Conservation (phyloP, 2,113 vertebrate species). For the Chaenocephalus aceratus region DNA sequence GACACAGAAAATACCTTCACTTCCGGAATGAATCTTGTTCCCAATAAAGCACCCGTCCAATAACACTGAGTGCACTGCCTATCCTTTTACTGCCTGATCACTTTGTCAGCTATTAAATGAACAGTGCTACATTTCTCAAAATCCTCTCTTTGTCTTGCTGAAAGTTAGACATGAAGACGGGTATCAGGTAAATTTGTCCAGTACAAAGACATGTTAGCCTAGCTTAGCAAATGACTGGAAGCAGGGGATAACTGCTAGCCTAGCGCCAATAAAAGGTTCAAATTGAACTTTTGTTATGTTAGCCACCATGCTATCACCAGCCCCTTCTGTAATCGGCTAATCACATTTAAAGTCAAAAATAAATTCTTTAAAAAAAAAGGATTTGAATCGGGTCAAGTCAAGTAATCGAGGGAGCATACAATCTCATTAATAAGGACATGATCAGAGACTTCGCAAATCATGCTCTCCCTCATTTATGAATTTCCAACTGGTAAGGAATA, state of each 20-base stretch:
- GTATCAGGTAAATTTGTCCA: not conserved
- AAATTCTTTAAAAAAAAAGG: not conserved
- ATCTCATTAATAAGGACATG: not conserved
- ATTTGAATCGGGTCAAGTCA: too few relatives aligned
- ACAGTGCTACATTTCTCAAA: slow-evolving; percentile 18
- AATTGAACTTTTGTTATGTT: too few relatives aligned
- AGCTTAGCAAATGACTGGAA: not conserved
- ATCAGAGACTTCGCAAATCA: not conserved
- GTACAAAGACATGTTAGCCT: not conserved
- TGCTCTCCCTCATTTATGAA: not conserved
- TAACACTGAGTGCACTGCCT: slow-evolving; percentile 62
- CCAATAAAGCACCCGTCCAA: slow-evolving; percentile 55
- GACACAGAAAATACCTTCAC: slow-evolving; percentile 60
- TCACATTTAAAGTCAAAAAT: not conserved
- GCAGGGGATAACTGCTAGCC: not conserved
- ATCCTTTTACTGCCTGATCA: not conserved
- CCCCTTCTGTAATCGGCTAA: not conserved
- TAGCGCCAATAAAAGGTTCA: not conserved
- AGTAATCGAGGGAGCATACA: not conserved
- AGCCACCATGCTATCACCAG: not conserved
- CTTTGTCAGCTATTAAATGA: slow-evolving; percentile 27
- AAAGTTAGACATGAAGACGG: not conserved
- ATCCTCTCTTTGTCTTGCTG: not conserved
- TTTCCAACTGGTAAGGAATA: not conserved
- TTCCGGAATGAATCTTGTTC: slow-evolving; percentile 51